Base-by-base conservation (phyloP, 2,888 invertebrate species). In the Shargacucullia verbasci region DNA sequence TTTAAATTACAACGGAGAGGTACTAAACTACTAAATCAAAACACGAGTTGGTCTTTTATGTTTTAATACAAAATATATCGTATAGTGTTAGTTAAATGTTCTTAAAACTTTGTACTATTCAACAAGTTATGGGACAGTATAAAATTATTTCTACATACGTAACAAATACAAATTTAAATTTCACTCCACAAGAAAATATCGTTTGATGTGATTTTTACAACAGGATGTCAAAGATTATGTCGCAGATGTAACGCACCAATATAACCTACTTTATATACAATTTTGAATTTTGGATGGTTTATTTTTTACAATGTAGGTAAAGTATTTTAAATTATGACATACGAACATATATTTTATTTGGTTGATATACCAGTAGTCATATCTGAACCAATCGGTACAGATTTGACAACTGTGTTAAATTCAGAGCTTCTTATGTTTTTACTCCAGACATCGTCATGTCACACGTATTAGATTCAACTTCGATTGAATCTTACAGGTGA, bases 11-110 rank as follows among this genome's bases (percentile, higher is more conserved):
- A 84, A 55, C 58, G 76, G 83, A 86, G 57, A 88, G 93, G 92
- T 90, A 84, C 93, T 94, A 94, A 85, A 76, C 93, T 94, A 94
- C 93, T 83, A 92, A 94, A 94, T 94, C 90, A 94, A 93, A 94
- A 92, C 89, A 91, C 91, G 85, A 72, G 80, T 89, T 85, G 87
- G 88, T 91, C 90, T 92, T 92, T 93, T 90, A 92, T 85, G 84
- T 86, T 94, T 94, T 94, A 92, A 93, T 92, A 90, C 78, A 91
- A 91, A 90, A 90, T 88, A 85, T 79, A 79, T 80, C 72, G 80
- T 74, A 78, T 82, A 70, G 83, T 87, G 92, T 92, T 92, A 92
- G 92, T 91, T 81, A 70, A 81, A 83, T 85, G 60, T 83, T 82
- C 79, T 81, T 80, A 79, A 84, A 84, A 79, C 72, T 86, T 88